Percentiles rank a stretch among this genome's conserved stretches.
Evolutionary conservation across 1,140 invertebrate species (phyloP).

Genomic region (Drosophila tropicalis): DNA sequence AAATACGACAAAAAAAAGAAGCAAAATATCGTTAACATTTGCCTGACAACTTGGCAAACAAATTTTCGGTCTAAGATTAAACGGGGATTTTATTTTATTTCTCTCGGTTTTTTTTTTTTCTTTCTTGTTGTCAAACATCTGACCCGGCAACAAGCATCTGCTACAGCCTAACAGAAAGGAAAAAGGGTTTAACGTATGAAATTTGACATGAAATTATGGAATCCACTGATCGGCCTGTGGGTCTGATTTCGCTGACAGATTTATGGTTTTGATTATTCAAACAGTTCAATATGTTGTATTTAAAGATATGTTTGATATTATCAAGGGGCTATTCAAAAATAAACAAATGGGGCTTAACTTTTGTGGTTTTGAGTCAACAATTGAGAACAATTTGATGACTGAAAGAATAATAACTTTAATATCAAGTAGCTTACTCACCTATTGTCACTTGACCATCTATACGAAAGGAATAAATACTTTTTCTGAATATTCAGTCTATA

Average conservation of each 20-base stretch:
- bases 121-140: conserved; percentile 61
- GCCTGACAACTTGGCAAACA: conserved; percentile 65
- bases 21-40: conserved; percentile 39
- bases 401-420: no score
- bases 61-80: conserved; percentile 51
- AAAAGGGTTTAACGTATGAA: conserved; percentile 44
- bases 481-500: background rate
- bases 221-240: conserved; percentile 30
- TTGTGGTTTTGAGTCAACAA: no score
- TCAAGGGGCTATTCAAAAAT: background rate
- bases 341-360: background rate
- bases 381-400: no score
- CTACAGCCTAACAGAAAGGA: conserved; percentile 12
- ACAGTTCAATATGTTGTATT: background rate
- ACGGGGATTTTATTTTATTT: conserved; percentile 12
- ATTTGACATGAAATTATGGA: conserved; percentile 71
- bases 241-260: conserved; percentile 14
- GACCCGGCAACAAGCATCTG: conserved; percentile 37
- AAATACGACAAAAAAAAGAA: background rate
- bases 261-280: conserved; percentile 7
- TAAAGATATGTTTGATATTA: background rate
- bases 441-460: no score
- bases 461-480: no score
- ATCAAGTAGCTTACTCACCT: no score
- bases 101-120: conserved; percentile 36